phyloP scores from a whole-genome alignment of 2,113 vertebrate species.

The Bufo bufo region DNA sequence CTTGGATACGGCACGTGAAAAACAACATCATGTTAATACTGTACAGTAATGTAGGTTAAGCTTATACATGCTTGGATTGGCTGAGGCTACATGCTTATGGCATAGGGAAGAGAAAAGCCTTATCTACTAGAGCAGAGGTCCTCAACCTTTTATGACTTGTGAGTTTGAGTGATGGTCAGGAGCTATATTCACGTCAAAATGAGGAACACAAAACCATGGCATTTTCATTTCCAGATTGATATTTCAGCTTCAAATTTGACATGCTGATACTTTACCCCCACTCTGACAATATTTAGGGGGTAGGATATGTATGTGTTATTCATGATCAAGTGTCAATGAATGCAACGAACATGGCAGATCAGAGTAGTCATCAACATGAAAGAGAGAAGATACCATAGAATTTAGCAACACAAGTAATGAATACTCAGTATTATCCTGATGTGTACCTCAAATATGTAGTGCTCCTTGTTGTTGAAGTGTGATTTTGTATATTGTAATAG shows the following conservation, averaged over 20 bases:
- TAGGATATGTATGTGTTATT: too few species aligned
- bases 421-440: background rate
- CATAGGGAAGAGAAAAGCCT: background rate
- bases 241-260: too few species aligned
- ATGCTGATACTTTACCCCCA: too few species aligned
- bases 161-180: too few species aligned
- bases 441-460: background rate
- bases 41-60: constrained; percentile 1
- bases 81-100: background rate
- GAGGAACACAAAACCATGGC: too few species aligned
- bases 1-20: background rate
- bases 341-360: background rate
- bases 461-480: constrained; percentile 21
- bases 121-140: background rate
- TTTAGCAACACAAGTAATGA: background rate
- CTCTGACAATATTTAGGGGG: too few species aligned
- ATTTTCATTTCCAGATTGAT: too few species aligned
- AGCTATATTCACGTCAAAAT: too few species aligned
- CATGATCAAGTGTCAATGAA: too few species aligned
- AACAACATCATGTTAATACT: background rate
- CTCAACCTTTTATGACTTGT: too few species aligned
- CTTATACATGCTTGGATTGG: background rate
- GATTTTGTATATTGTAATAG: constrained; percentile 12
- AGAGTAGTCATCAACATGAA: background rate
- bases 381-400: background rate